These are phyloP conservation scores for Drosophila gunungcola DNA, from an alignment of 1,140 invertebrate species.

Conservation along the genomic window DNA sequence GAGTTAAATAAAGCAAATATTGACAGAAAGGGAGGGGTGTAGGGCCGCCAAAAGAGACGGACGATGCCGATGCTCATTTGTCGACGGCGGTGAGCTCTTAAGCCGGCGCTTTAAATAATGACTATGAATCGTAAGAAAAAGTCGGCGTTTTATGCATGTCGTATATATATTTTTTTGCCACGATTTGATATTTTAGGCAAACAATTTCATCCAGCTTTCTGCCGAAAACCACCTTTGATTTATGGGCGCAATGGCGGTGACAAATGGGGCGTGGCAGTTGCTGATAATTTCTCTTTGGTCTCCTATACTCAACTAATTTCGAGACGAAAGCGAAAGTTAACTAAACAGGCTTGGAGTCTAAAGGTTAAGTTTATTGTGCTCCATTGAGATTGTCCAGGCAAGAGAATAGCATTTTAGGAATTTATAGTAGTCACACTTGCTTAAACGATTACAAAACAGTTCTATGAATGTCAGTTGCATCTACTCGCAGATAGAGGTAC, in stretches of 20 bases:
- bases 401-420: slow-evolving; percentile 13
- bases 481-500: slow-evolving; percentile 21
- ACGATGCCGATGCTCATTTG: slow-evolving; percentile 55
- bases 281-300: slow-evolving; percentile 29
- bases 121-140: slow-evolving; percentile 66
- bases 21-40: slow-evolving; percentile 28
- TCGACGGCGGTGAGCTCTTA: slow-evolving; percentile 64
- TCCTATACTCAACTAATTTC: slow-evolving; percentile 17
- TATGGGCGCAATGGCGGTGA: slow-evolving; percentile 31
- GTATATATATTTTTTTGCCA: slow-evolving; percentile 43
- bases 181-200: slow-evolving; percentile 61
- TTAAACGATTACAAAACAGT: slow-evolving; percentile 5
- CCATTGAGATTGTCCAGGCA: slow-evolving; percentile 65
- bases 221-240: slow-evolving; percentile 46
- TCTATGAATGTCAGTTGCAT: slow-evolving; percentile 40
- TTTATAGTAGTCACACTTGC: slow-evolving; percentile 1
- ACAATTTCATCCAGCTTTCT: slow-evolving; percentile 52
- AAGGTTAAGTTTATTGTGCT: slow-evolving; percentile 21
- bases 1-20: slow-evolving; percentile 77
- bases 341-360: slow-evolving; percentile 18
- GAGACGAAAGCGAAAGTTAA: slow-evolving; percentile 41
- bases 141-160: slow-evolving; percentile 21
- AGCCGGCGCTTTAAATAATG: slow-evolving; percentile 79
- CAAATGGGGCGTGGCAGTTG: slow-evolving; percentile 49
- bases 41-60: neutral